These are phyloP conservation scores for Heliconius sara DNA, from an alignment of 2,888 invertebrate genomes.

Conservation along the genomic window DNA sequence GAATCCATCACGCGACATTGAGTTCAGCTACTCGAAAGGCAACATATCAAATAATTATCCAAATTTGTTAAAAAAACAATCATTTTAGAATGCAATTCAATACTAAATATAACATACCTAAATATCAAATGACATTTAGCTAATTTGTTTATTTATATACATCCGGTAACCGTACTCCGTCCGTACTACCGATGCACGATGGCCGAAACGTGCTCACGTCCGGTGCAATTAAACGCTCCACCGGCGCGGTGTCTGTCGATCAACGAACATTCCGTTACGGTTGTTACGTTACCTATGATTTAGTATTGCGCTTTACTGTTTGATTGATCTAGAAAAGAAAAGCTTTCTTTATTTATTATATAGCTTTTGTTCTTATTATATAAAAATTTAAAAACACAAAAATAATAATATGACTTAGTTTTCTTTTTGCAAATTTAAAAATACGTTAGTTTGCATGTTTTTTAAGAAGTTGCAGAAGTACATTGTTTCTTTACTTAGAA, in stretches of 20 bases:
- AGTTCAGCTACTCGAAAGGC: too few species aligned
- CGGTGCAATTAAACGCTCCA: slow-evolving; percentile 40
- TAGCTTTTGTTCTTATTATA: background rate
- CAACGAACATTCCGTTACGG: slow-evolving; percentile 33
- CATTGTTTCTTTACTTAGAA: too few species aligned
- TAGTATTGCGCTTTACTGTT: background rate
- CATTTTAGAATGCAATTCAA: background rate
- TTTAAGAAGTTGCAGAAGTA: too few species aligned
- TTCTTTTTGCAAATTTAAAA: too few species aligned
- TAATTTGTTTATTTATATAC: slow-evolving; percentile 17
- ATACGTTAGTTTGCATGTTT: too few species aligned
- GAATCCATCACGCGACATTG: too few species aligned
- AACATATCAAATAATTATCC: too few species aligned
- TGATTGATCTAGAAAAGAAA: background rate
- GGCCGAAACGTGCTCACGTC: slow-evolving; percentile 24
- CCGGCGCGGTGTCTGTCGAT: slow-evolving; percentile 17
- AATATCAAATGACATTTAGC: slow-evolving; percentile 5
- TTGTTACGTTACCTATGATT: background rate
- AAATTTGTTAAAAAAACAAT: too few species aligned
- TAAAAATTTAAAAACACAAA: background rate
- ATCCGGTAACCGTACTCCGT: background rate
- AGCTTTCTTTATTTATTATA: background rate
- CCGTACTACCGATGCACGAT: background rate
- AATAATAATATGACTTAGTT: too few species aligned
- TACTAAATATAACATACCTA: background rate